Evolutionary conservation across 1,140 invertebrate genomes (phyloP), one percentile per base, ranked within the genome.

Genomic region (Phymastichus coffea): DNA sequence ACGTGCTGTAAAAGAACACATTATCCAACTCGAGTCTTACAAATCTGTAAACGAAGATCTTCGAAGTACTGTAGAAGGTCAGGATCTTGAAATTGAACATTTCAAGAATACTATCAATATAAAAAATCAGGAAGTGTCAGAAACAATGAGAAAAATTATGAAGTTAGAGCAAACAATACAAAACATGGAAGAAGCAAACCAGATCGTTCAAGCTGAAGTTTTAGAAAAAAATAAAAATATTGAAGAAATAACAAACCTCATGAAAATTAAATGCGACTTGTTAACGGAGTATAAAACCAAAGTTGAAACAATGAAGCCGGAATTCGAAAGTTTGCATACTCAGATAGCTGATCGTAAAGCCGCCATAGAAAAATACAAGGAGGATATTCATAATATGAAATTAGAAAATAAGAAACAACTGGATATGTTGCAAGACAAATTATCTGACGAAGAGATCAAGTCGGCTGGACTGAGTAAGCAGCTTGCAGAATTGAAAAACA

Each of bases 221-320:
- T 19, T 57, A 14, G 49, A 66, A 4, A 74, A 75, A 17, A 35
- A 61, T 17, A 35, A 57, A 0, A 54, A 41, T 2, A 68, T 76
- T 12, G 58, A 69, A n/a, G 66, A 75, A 2, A 70, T 78, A 12
- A 71, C 63, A 6, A 2, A 15, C 8, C 33, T 72, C 17, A 26
- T 79, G 6, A 77, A 77, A 58, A 56, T 53, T 4, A 77, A 78
- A 38, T 72, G 74, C 10, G 77, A 80, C 40, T 64, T 69, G 30
- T 20, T 75, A 4, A 72, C 71, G 0, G 76, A 79, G 41, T 77
- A 76, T 37, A 76, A 74, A 51, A 65, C 63, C 0, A 72, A 74
- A 52, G 38, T 77, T 2, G 74, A 79, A 41, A 70, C 28, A 1
- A 61, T 75, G 3, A 63, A 60, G 26, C 67, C 73, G 3, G 72